Evolutionary conservation across 2,113 vertebrate genomes (phyloP), one percentile per base, ranked within the genome.

Genomic region (Dipodomys spectabilis): DNA sequence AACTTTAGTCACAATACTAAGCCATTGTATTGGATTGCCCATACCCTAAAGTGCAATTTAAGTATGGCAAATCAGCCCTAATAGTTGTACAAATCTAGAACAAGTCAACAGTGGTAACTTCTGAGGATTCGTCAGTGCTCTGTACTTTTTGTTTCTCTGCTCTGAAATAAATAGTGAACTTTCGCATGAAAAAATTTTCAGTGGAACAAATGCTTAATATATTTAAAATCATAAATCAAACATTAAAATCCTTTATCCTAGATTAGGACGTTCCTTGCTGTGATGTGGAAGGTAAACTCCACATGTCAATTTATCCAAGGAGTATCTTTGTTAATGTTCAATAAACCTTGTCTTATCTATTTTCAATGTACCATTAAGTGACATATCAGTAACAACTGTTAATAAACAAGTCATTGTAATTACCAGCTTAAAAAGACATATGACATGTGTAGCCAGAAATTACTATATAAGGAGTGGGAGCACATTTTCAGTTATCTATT

Each of bases 31-130:
- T 85, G 93, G 35, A 86, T 65, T 96, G 92, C 30, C 72, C 73
- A 68, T 7, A 89, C 5, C 3, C n/a, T 32, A 69, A 95, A 86
- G 79, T 82, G 71, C 4, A 86, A 27, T n/a, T 90, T 86, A 74
- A 64, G 30, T 88, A 53, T 32, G 95, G 71, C 74, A 85, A 23
- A 68, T 89, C 19, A 75, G 78, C 74, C 74, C 84, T 7, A 30
- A 86, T 95, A 85, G 30, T 88, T 73, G 65, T 86, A 25, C 1
- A 0, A 75, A 82, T 79, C 69, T 95, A 97, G 39, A 82, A 93
- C 25, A 93, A 75, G n/a, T 95, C 57, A 93, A 90, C 79, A 94
- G 90, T 86, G 22, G 88, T 83, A 78, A 71, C 13, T 81, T 83
- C 79, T 53, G 27, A 92, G 92, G 23, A 68, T 62, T 94, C 84